A percentile compares a stretch with the other conserved stretches of the same genome.
Evolutionary conservation across 2,113 vertebrate genomes (phyloP).

Genomic region (Platichthys flesus): DNA sequence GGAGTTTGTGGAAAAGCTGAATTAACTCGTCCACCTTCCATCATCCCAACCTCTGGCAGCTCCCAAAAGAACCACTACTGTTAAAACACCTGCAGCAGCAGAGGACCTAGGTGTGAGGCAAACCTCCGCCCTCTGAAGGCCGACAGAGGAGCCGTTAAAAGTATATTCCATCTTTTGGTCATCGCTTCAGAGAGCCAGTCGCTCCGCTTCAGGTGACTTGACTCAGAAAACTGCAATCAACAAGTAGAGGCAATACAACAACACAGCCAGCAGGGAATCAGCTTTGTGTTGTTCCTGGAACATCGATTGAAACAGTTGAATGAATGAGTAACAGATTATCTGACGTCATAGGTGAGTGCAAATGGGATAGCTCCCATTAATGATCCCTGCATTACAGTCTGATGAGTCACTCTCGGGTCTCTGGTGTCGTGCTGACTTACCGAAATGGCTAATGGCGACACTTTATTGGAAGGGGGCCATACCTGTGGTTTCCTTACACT

Average conservation of each 20-base stretch:
- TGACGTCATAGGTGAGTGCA: not conserved
- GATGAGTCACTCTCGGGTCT: not conserved
- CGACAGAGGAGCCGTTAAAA: not conserved
- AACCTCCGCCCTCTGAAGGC: not conserved
- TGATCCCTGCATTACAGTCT: not conserved
- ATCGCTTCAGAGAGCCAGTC: not conserved
- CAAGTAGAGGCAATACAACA: not conserved
- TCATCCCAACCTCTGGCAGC: not conserved
- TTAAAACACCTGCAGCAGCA: not conserved
- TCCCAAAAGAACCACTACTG: not conserved
- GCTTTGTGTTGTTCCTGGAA: not conserved
- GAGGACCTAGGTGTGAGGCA: not conserved
- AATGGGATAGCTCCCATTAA: not conserved
- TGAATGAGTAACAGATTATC: not conserved
- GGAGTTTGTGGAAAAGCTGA: not conserved
- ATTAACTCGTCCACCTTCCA: not conserved
- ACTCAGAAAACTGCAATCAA: not conserved
- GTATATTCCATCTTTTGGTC: not conserved
- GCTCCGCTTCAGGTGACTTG: not conserved
- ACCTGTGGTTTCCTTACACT: not conserved
- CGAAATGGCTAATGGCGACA: not conserved
- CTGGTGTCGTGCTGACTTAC: not conserved
- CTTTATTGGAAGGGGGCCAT: not conserved
- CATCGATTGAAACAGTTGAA: not conserved
- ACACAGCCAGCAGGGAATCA: no score